Evolutionary conservation across 2,888 invertebrate species (phyloP), one percentile per base, ranked within the genome.

Genomic region (Unio pictorum): DNA sequence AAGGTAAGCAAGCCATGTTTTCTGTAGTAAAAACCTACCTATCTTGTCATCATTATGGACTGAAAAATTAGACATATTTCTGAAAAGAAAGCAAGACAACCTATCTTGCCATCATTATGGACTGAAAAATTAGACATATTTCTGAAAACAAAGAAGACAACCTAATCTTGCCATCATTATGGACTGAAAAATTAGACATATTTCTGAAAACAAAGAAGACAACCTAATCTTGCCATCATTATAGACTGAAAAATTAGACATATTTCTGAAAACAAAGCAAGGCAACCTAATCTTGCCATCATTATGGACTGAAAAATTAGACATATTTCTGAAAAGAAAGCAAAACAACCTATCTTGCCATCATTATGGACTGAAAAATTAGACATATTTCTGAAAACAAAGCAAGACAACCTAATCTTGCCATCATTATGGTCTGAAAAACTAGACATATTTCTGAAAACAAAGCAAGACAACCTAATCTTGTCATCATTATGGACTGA

Each of bases 361-460:
- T 67, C 71, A 67, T 74, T 74, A 64, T 74, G 74, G n/a, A 61
- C 74, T 74, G 64, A 18, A 68, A 66, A 61, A 18, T n/a, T n/a
- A 60, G 8, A 15, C 45, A 45, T 45, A 45, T 15, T 45, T 45
- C 15, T 45, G 1, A 60, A 30, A 34, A 34, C 30, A 59, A 23
- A 23, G 7, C 26, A 26, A 26, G 11, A 1, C 15, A 26, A 57
- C 61, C 56, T 73, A 74, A 61, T 28, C 55, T 69, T 66, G 28
- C 69, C 71, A 67, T 67, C 71, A 67, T 74, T 74, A 64, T 74
- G 74, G n/a, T 61, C 74, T 74, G 64, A 18, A 68, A 66, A 61
- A 18, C n/a, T n/a, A 60, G 8, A 15, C 45, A 45, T 45, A 45
- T 15, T 45, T 45, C 15, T 45, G 1, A 60, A 30, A 34, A 34